Base-by-base conservation (phyloP, 2,888 invertebrate species). In the Drosophila hamatofila region DNA sequence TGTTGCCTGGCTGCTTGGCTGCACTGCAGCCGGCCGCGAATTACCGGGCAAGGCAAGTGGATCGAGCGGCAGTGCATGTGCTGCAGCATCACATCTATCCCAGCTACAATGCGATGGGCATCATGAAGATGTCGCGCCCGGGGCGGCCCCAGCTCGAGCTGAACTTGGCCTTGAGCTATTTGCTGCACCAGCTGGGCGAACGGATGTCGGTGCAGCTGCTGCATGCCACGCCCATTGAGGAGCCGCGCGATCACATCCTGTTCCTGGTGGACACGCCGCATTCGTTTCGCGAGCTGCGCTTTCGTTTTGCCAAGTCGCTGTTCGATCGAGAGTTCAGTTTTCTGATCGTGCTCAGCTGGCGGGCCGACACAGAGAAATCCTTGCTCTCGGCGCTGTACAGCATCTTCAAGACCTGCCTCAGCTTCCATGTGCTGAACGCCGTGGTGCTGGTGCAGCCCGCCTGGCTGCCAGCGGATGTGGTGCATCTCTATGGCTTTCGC, bases 321-420 rank as follows among this genome's bases (percentile, higher is more conserved):
- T 75, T 81, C 27, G 89, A 88, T 30, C 72, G 80, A 4, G 78
- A 90, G 30, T 91, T 83, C 30, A 74, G 82, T 23, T 92, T 92
- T n/a, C 60, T 91, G 3, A 83, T 92, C 16, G 33, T 92, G 25
- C 49, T 91, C 12, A 83, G 87, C 1, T 62, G 65, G 37, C 63
- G 46, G 1, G 3, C 51, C 33, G 16, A 8, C 0, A 25, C 0
- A 8, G 37, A 42, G 30, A 23, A 2, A 5, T 18, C 14, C 0
- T 8, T 39, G 18, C n/a, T 14, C 7, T 25, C 27, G 8, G 52
- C 30, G 0, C 69, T 91, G 42, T 0, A 25, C 6, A 48, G 71
- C 1, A 90, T 92, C 8, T 91, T 92, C 23, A 33, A 11, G 0
- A 70, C 56, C 3, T 88, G 86, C 25, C 48, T 80, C 2, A 35